Evolutionary conservation across 2,113 vertebrate species (phyloP), one percentile per base, ranked within the genome.

Genomic region (Festucalex cinctus): DNA sequence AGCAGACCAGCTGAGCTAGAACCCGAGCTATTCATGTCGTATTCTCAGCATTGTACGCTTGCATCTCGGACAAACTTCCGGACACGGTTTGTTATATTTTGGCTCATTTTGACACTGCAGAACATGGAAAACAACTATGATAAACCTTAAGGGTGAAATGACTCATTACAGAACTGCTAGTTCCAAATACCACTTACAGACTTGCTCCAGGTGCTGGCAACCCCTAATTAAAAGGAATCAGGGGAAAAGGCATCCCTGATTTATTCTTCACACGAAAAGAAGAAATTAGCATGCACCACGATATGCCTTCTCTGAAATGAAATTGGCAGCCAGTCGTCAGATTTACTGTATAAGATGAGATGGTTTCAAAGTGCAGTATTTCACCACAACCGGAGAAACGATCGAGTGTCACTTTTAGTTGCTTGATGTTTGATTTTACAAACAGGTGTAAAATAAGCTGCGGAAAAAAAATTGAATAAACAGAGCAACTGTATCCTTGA

Each of bases 231-330:
- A 39, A 10, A 5, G 6, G 32, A 9, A 59, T 17, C 8, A 10
- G 35, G 58, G 35, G 39, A 60, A 4, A 60, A 60, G 9, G 20
- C 58, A 22, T 22, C 17, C 57, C 49, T 65, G 61, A 76, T 73
- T 78, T 73, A 69, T 43, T 64, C 59, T 76, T 74, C 65, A 56
- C 9, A 36, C 36, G 75, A 62, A 76, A 77, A 73, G 67, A 68
- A 62, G 19, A 72, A 20, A 12, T 8, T 32, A 32, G 14, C 26
- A 16, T 57, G 13, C 5, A 56, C 24, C 0, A 56, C 22, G 26
- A 9, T 14, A 26, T 26, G 22, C 51, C n/a, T 56, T 24, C 9
- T 26, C 51, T 54, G 22, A 26, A 54, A 26, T 54, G 10, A 26
- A 54, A 54, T 26, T 14, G 51, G 10, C 12, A 54, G 24, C 22